phyloP scores from a whole-genome alignment of 2,797 vertebrate genomes.

The Potorous gilbertii region DNA sequence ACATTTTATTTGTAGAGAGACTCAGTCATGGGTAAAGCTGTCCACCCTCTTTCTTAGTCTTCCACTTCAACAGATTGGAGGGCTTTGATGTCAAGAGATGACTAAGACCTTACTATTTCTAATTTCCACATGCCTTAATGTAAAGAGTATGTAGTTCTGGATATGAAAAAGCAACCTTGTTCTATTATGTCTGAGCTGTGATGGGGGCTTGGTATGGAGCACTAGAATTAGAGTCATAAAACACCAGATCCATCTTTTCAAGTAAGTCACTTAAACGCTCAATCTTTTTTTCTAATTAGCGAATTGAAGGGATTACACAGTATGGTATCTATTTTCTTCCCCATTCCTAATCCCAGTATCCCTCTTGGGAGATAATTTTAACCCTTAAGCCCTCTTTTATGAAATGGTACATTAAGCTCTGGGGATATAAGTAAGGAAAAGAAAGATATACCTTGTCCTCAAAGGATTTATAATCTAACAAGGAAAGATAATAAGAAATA shows the following conservation, averaged over 20 bases:
- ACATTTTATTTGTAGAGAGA: slow-evolving; percentile 62
- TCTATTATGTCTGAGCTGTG: slow-evolving; percentile 14
- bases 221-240: not conserved
- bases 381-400: not conserved
- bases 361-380: not conserved
- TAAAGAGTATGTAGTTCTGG: slow-evolving; percentile 9
- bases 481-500: not conserved
- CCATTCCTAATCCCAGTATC: not conserved
- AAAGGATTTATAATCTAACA: not conserved
- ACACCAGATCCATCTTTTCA: not conserved
- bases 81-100: slow-evolving; percentile 30
- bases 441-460: not conserved
- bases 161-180: slow-evolving; percentile 18
- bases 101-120: slow-evolving; percentile 56
- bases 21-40: slow-evolving; percentile 45
- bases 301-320: not conserved
- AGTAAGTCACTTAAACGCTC: not conserved
- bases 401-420: not conserved
- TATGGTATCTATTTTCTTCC: not conserved
- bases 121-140: slow-evolving; percentile 28
- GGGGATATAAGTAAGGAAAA: not conserved
- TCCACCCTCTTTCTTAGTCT: slow-evolving; percentile 23
- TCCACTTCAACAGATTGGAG: slow-evolving; percentile 23
- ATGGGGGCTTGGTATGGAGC: not conserved
- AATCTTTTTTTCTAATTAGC: not conserved